Percentiles rank a stretch among this genome's conserved stretches.
Evolutionary conservation across 2,797 vertebrate genomes (phyloP).

Genomic region (Capromys pilorides): DNA sequence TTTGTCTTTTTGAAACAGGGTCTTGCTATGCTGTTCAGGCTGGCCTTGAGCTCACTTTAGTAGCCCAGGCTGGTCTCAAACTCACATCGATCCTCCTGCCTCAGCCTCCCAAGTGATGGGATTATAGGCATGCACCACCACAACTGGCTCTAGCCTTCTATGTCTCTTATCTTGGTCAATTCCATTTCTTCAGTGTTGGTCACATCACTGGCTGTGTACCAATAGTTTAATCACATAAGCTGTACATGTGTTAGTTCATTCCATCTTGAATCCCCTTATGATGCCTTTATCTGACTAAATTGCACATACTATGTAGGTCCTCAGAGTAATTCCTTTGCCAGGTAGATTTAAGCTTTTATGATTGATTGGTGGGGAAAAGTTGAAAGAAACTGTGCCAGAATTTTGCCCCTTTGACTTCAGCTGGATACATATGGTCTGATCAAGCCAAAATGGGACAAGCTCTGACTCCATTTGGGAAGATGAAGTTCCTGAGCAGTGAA

Average conservation of each 20-base stretch:
- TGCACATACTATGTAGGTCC: background rate
- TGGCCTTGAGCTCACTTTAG: no score
- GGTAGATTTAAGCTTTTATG: constrained; percentile 3
- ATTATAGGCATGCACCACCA: no score
- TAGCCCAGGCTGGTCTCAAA: no score
- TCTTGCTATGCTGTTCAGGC: no score
- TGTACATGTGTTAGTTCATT: background rate
- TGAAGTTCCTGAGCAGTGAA: background rate
- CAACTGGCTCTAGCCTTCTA: background rate
- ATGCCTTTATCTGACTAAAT: constrained; percentile 12
- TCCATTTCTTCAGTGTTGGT: constrained; percentile 40
- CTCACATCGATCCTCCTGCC: no score
- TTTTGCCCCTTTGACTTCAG: constrained; percentile 21
- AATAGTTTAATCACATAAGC: constrained; percentile 13
- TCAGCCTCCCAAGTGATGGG: no score
- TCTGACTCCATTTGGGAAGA: constrained; percentile 27
- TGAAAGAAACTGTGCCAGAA: constrained; percentile 31
- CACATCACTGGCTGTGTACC: background rate
- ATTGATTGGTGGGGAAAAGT: background rate
- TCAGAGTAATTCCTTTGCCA: constrained; percentile 5
- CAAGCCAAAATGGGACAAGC: background rate
- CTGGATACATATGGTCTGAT: background rate
- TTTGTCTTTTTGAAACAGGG: no score
- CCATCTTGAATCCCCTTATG: background rate
- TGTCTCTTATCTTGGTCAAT: constrained; percentile 30